phyloP scores from a whole-genome alignment of 92 coral and sea anemone genomes.

The Palythoa caribaeorum region DNA sequence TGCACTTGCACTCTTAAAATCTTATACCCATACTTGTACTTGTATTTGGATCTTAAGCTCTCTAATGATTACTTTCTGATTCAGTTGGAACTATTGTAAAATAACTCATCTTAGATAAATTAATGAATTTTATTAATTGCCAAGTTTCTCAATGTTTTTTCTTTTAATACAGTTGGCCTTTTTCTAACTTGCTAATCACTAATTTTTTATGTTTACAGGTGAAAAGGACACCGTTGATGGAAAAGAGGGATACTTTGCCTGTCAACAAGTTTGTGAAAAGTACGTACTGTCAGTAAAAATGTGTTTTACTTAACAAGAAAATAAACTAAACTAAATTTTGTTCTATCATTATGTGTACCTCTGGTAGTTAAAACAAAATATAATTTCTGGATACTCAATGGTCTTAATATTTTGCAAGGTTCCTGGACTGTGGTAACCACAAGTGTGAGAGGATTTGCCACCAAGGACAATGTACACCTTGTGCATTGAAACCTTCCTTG shows the following conservation, averaged over 20 bases:
- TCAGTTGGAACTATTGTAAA: no score
- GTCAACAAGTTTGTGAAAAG: constrained; percentile 78
- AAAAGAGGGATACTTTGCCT: constrained; percentile 80
- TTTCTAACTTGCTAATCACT: not conserved
- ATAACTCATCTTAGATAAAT: no score
- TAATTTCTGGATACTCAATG: constrained; percentile 67
- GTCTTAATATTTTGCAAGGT: constrained; percentile 52
- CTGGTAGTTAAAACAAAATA: constrained; percentile 59
- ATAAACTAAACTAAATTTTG: no score
- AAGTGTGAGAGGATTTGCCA: constrained; percentile 85
- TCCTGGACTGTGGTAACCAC: constrained; percentile 95
- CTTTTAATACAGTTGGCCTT: not conserved
- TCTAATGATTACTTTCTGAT: no score
- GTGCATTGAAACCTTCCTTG: constrained; percentile 80
- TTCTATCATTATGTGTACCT: no score
- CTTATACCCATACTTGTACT: no score
- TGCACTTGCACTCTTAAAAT: no score
- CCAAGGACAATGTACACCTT: constrained; percentile 69
- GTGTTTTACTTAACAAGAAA: no score
- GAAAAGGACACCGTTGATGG: constrained; percentile 58
- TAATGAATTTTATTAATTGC: no score
- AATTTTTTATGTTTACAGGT: constrained; percentile 52
- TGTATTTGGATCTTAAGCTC: no score
- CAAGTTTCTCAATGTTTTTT: no score
- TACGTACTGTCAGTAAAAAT: not conserved